Percentiles rank a stretch among this genome's conserved stretches.
These are phyloP conservation scores for Gorsachius magnificus DNA, from an alignment of 2,797 vertebrate genomes.

Conservation along the genomic window DNA sequence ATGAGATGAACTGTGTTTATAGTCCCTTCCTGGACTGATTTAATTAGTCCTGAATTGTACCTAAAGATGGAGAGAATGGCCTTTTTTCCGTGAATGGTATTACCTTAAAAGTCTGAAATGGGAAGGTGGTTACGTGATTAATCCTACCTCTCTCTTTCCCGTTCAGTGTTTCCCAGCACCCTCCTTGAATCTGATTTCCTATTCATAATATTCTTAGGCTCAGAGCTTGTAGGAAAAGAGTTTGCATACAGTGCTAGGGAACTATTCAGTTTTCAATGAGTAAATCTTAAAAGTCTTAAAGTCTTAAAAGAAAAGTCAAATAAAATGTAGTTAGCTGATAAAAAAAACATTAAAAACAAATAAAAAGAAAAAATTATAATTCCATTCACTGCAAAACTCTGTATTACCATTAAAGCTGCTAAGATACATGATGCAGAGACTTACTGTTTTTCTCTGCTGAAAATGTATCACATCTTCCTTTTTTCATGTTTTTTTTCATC, in stretches of 20 bases:
- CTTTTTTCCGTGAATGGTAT: neutral
- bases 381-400: constrained; percentile 9
- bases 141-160: neutral
- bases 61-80: neutral
- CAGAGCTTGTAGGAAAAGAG: neutral
- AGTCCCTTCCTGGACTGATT: neutral
- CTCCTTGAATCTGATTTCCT: neutral
- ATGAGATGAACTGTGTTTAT: neutral
- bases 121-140: constrained; percentile 14
- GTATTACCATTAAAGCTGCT: neutral
- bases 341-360: constrained; percentile 52
- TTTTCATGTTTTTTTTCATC: neutral
- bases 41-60: neutral
- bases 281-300: constrained; percentile 7
- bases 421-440: neutral
- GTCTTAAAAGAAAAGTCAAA: constrained; percentile 24
- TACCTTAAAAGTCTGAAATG: neutral
- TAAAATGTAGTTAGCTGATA: constrained; percentile 48
- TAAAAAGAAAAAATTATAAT: constrained; percentile 8
- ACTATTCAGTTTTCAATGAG: constrained; percentile 40
- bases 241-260: neutral
- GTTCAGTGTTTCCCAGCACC: neutral
- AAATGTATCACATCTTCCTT: neutral
- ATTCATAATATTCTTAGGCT: constrained; percentile 22
- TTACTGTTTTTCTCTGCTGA: neutral